phyloP scores from a whole-genome alignment of 2,888 invertebrate species.

The Folsomia candida region DNA sequence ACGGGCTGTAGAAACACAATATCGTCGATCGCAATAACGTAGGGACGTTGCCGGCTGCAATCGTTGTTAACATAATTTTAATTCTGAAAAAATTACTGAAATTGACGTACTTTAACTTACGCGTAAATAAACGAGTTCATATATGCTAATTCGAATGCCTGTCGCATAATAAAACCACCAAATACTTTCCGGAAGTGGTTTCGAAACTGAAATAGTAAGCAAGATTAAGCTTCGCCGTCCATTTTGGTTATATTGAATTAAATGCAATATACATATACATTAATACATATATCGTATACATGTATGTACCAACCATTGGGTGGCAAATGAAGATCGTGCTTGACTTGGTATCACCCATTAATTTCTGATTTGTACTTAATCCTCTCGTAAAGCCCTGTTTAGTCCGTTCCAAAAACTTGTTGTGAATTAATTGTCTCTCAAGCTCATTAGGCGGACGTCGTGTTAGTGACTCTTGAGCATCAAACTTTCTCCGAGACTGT shows the following conservation, averaged over 20 bases:
- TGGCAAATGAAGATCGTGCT: not conserved
- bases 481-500: not conserved
- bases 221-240: too few relatives aligned
- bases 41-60: not conserved
- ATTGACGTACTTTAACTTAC: not conserved
- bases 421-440: not conserved
- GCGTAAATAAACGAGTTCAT: not conserved
- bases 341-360: not conserved
- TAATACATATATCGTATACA: too few relatives aligned
- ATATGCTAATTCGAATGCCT: not conserved
- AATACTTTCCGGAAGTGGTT: not conserved
- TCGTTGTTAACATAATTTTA: not conserved
- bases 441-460: not conserved
- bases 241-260: too few relatives aligned
- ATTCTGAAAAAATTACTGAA: not conserved
- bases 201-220: not conserved
- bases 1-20: not conserved
- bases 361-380: not conserved
- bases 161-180: not conserved
- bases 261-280: too few relatives aligned
- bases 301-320: too few relatives aligned
- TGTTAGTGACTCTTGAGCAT: not conserved
- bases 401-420: not conserved
- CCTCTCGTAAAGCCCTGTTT: too few relatives aligned
- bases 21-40: not conserved